These are phyloP conservation scores for Ruditapes philippinarum DNA, from an alignment of 1,140 invertebrate species.

Conservation along the genomic window DNA sequence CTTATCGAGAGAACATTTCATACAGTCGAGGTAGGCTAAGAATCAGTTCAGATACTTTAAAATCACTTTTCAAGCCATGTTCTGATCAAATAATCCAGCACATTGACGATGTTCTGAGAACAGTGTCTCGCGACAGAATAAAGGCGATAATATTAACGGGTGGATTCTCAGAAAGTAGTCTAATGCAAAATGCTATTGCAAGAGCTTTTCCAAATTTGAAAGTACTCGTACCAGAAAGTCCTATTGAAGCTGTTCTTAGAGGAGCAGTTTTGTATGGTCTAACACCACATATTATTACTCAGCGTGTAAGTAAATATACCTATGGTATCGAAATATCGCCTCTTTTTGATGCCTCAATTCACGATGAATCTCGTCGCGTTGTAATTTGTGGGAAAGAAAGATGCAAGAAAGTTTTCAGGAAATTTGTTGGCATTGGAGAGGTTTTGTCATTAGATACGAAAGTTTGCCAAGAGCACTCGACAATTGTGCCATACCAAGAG, in stretches of 20 bases:
- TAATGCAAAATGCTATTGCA: slow-evolving; percentile 42
- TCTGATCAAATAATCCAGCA: slow-evolving; percentile 52
- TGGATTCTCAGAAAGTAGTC: slow-evolving; percentile 64
- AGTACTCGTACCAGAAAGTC: slow-evolving; percentile 62
- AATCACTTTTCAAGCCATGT: slow-evolving; percentile 47
- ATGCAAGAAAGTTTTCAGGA: slow-evolving; percentile 64
- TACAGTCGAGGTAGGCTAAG: slow-evolving; percentile 60
- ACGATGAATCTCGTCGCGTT: slow-evolving; percentile 20
- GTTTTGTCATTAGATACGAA: no score
- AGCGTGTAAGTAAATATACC: slow-evolving; percentile 62
- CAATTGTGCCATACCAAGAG: no score
- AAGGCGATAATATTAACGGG: slow-evolving; percentile 68
- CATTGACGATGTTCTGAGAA: slow-evolving; percentile 40
- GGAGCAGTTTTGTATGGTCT: slow-evolving; percentile 75
- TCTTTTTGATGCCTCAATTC: slow-evolving; percentile 31
- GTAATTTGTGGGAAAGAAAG: background rate
- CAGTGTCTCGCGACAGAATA: slow-evolving; percentile 22
- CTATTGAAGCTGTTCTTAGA: slow-evolving; percentile 63
- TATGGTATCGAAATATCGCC: slow-evolving; percentile 61
- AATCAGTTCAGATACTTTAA: slow-evolving; percentile 28
- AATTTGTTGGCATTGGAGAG: slow-evolving; percentile 59
- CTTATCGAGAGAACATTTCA: slow-evolving; percentile 25
- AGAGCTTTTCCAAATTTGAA: slow-evolving; percentile 35
- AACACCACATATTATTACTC: slow-evolving; percentile 43
- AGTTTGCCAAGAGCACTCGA: no score